Evolutionary conservation across 2,797 vertebrate species (phyloP), one percentile per base, ranked within the genome.

Genomic region (Enteromius viviparus): DNA sequence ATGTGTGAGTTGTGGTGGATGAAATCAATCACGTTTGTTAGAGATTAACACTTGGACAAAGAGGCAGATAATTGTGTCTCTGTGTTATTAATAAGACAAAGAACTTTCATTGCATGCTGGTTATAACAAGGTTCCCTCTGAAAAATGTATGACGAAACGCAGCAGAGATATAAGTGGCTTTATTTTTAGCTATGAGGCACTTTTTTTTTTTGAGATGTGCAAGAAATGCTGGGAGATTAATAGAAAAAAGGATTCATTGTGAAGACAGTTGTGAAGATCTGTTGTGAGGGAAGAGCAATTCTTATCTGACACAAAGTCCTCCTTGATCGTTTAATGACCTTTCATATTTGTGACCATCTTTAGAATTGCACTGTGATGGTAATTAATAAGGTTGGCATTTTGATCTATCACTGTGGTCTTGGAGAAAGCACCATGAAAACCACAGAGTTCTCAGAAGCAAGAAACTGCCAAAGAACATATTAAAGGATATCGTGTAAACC

Each of bases 91-190:
- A 64, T 17, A 51, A 90, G 87, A 86, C 62, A 72, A 81, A 64
- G 42, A 23, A 26, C 79, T 64, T 84, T 88, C 76, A 23, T 7
- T 8, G 79, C 70, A 8, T 76, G 14, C 70, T 51, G 53, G 6
- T 4, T 29, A 83, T 65, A 89, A 93, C 90, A 94, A 93, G 85
- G 85, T 72, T 87, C 89, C 70, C 88, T 93, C 88, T 93, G 87
- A 89, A 77, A 47, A 40, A 26, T 60, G 55, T 26, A 78, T 85
- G 72, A 83, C 90, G 91, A 91, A 68, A 21, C 81, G 86, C 87
- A 71, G 68, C 88, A 80, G n/a, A 3, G 68, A 91, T 87, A 91
- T 87, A 89, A 89, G 40, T 88, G 68, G 76, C 32, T 87, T 86
- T 75, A 85, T 81, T 55, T 49, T 74, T 81, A 19, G 32, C 42